Evolutionary conservation across 2,797 vertebrate genomes (phyloP), one percentile per base, ranked within the genome.

Genomic region (Danio albolineatus): DNA sequence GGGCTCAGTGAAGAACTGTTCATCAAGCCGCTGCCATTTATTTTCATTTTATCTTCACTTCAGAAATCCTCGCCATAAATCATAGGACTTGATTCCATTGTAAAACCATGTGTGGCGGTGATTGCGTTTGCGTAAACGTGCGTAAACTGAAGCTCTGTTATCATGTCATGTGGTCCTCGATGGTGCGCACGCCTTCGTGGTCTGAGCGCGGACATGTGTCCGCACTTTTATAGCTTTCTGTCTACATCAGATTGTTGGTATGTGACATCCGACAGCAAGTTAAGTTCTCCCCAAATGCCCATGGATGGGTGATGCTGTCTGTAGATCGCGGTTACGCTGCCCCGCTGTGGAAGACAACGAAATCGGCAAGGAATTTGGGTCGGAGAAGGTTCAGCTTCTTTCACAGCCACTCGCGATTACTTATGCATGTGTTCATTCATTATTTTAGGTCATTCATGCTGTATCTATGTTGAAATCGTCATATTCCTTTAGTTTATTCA

Each of bases 11-110:
- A 81, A 71, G 96, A 95, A 91, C 89, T 90, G 91, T 97, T 87
- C 82, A 69, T 96, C 88, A 94, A 88, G 67, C 91, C 85, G 85
- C 95, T 96, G 89, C 89, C 91, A 91, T 98, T 97, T 87, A 85
- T 93, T 81, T 88, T 82, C 95, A 96, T 96, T 91, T 92, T 94
- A 90, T 73, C 87, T 44, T 46, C 90, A 93, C 87, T 92, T 91
- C 79, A 82, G 14, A 43, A 82, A 56, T 88, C 64, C 80, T 76
- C 85, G 84, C 60, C 88, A 89, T 85, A 79, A 80, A 85, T 73
- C 82, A 77, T 51, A 44, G 84, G 70, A 70, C 72, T 53, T 66
- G 16, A 60, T 48, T 80, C 70, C 83, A 80, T 62, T 39, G 57
- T n/a, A 64, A 70, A 61, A 41, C 12, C 75, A 8, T 8, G 49